Evolutionary conservation across 2,797 vertebrate species (phyloP).

Genomic region (Melopsittacus undulatus): DNA sequence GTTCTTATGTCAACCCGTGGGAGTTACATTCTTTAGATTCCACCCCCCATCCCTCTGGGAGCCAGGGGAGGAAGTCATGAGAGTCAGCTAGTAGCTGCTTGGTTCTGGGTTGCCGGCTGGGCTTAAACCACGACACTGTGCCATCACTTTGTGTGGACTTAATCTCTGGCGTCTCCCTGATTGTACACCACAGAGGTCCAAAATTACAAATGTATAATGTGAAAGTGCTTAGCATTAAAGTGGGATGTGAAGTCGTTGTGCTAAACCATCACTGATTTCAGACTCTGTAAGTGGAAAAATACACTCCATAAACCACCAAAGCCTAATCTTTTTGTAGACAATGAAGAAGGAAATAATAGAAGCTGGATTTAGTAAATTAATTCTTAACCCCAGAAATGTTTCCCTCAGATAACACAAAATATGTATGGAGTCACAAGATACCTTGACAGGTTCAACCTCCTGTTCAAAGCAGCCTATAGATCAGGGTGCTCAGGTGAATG

Average conservation of each 20-base stretch:
- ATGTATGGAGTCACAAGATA: background rate
- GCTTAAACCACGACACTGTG: too few relatives aligned
- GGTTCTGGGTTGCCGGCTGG: too few relatives aligned
- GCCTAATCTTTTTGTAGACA: background rate
- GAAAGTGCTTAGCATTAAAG: background rate
- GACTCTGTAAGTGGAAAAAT: background rate
- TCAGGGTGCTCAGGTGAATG: fast-evolving
- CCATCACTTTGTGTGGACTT: background rate
- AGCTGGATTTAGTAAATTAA: background rate
- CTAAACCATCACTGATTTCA: background rate
- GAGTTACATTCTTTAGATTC: too few relatives aligned
- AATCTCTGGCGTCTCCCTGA: background rate
- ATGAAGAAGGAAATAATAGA: background rate
- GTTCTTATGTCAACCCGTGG: too few relatives aligned
- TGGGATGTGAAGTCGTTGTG: background rate
- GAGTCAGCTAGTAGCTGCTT: too few relatives aligned
- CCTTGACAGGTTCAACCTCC: background rate
- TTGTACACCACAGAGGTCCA: fast-evolving
- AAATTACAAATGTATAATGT: background rate
- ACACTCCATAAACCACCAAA: background rate
- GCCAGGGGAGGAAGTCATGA: too few relatives aligned
- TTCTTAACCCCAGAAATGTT: background rate
- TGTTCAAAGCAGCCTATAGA: background rate
- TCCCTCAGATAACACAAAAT: background rate
- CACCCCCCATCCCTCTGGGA: too few relatives aligned